These are phyloP conservation scores for Drosophila quinaria DNA, from an alignment of 2,888 invertebrate genomes.

Conservation along the genomic window DNA sequence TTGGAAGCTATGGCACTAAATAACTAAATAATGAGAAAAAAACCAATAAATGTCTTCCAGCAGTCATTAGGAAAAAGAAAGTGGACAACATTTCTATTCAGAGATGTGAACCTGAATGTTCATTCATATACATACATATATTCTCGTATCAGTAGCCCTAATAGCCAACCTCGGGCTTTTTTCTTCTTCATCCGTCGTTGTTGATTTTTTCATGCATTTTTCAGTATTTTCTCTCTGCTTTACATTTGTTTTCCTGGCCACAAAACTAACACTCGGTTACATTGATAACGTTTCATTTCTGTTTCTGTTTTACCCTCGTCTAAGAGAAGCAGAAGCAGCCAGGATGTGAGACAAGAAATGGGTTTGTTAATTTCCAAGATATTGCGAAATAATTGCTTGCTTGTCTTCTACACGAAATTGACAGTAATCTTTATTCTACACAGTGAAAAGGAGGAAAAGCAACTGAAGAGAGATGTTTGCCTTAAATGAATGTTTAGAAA, in stretches of 20 bases:
- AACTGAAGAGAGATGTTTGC: neutral
- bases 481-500: conserved; percentile 29
- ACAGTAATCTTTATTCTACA: conserved; percentile 22
- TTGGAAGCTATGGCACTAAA: too few relatives aligned
- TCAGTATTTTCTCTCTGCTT: conserved; percentile 27
- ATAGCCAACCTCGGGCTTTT: conserved; percentile 27
- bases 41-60: neutral
- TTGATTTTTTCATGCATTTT: conserved; percentile 41
- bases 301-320: conserved; percentile 17
- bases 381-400: conserved; percentile 67
- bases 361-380: conserved; percentile 58
- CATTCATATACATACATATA: neutral
- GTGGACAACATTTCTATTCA: neutral
- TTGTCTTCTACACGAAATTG: conserved; percentile 33
- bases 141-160: conserved; percentile 13
- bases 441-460: neutral
- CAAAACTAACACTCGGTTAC: conserved; percentile 46
- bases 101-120: conserved; percentile 10
- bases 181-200: neutral
- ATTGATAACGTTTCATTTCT: conserved; percentile 45
- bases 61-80: neutral
- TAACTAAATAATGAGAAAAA: neutral
- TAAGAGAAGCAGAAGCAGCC: conserved; percentile 16
- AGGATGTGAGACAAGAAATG: conserved; percentile 18
- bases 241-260: conserved; percentile 48